Evolutionary conservation across 2,797 vertebrate species (phyloP), one percentile per base, ranked within the genome.

Genomic region (Oophaga sylvatica): DNA sequence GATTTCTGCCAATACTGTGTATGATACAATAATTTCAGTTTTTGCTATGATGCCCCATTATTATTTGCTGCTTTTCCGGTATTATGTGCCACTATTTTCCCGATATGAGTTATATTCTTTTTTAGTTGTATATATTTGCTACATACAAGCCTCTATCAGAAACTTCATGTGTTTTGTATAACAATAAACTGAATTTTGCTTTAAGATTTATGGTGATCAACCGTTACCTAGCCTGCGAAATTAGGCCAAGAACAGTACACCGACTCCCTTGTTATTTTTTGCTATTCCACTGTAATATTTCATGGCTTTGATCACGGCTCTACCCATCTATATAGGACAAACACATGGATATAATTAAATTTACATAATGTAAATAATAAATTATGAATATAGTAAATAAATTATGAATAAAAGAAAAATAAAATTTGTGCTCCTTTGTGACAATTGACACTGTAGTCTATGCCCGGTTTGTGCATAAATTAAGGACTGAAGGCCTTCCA

Each of bases 291-390:
- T 22, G 45, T 77, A 53, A 77, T 17, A 2, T 26, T 56, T 56
- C 48, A 15, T 56, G 75, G n/a, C 73, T 77, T 77, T 77, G 75
- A 77, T 77, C 48, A 53, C 45, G 11, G 3, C 20, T 22, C 20
- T 76, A 76, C 41, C 48, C 75, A 56, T 10, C 75, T 53, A 77
- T 77, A 77, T 77, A 77, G 48, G 75, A 77, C 75, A 77, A 75
- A 77, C 75, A 77, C 75, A 77, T 56, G 75, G 75, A 77, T 53
- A 77, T n/a, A 56, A 77, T 77, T 77, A 77, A 53, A 53, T 77
- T 77, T 77, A 77, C 75, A 77, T 77, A 53, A 77, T 7, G 75
- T 56, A 56, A 77, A 77, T 48, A 77, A 77, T 77, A 77, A 77
- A 77, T 77, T 77, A 77, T 77, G 75, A 53, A 77, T 77, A 77